Conservation (phyloP, 2,113 vertebrate species). For the Passer domesticus region DNA sequence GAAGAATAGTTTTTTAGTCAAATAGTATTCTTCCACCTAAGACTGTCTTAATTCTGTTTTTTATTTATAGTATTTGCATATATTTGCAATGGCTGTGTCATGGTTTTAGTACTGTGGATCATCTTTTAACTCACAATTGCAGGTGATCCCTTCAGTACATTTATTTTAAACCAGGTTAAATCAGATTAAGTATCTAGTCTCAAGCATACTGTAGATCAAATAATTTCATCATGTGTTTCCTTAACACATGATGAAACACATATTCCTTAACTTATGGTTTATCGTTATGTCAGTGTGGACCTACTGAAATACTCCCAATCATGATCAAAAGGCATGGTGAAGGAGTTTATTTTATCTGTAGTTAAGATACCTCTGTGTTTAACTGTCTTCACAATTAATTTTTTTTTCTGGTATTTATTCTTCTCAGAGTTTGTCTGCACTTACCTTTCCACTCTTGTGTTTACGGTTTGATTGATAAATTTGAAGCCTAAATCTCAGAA, state of each 20-base stretch:
- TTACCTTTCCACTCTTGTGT: neutral
- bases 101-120: neutral
- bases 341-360: neutral
- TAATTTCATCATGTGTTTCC: neutral
- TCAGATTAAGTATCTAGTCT: neutral
- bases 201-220: neutral
- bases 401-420: neutral
- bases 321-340: neutral
- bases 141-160: neutral
- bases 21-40: neutral
- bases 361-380: neutral
- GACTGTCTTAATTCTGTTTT: neutral
- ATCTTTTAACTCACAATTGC: neutral
- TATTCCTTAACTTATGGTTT: neutral
- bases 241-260: too few relatives aligned
- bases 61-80: neutral
- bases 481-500: neutral
- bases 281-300: neutral
- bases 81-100: neutral
- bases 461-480: neutral
- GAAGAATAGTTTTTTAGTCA: neutral
- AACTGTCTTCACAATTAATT: neutral
- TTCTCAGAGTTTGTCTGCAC: neutral
- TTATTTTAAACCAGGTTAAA: neutral
- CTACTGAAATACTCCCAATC: neutral